A percentile compares a stretch with the other conserved stretches of the same genome.
phyloP scores from a whole-genome alignment of 2,797 vertebrate genomes.

The Chaunax sp. region DNA sequence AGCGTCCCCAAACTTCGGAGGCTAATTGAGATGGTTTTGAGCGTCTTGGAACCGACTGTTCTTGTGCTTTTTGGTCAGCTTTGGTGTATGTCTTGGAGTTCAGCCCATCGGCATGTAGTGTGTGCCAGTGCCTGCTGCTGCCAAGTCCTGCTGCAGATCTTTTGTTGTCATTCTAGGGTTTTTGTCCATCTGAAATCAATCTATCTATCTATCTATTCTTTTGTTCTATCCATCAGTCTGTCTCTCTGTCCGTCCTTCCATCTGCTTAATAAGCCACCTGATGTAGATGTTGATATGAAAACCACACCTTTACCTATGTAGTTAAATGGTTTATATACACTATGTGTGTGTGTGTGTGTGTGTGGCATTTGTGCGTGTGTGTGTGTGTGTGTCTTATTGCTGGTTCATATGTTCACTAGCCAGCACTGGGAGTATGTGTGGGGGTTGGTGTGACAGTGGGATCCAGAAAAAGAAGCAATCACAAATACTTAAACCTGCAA shows the following conservation, averaged over 20 bases:
- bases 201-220: not conserved
- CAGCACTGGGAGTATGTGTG: slow-evolving; percentile 30
- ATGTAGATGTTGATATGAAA: not conserved
- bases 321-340: slow-evolving; percentile 9
- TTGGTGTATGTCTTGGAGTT: no score
- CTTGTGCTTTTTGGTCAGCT: no score
- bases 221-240: no score
- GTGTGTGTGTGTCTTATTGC: slow-evolving; percentile 48
- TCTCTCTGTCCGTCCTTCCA: not conserved
- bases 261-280: slow-evolving; percentile 1
- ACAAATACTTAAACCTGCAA: slow-evolving; percentile 83
- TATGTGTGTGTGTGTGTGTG: slow-evolving; percentile 23
- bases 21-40: no score
- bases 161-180: no score
- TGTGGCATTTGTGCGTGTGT: slow-evolving; percentile 13
- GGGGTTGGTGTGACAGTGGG: slow-evolving; percentile 32
- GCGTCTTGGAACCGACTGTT: no score
- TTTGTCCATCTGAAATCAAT: no score
- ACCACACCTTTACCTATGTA: slow-evolving; percentile 22
- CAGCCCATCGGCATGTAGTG: no score
- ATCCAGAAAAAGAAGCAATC: slow-evolving; percentile 78
- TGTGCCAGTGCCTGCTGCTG: no score
- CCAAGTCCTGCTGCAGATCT: no score
- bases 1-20: no score
- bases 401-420: slow-evolving; percentile 50